Conservation (phyloP, 2,113 vertebrate genomes). For the Orycteropus afer region DNA sequence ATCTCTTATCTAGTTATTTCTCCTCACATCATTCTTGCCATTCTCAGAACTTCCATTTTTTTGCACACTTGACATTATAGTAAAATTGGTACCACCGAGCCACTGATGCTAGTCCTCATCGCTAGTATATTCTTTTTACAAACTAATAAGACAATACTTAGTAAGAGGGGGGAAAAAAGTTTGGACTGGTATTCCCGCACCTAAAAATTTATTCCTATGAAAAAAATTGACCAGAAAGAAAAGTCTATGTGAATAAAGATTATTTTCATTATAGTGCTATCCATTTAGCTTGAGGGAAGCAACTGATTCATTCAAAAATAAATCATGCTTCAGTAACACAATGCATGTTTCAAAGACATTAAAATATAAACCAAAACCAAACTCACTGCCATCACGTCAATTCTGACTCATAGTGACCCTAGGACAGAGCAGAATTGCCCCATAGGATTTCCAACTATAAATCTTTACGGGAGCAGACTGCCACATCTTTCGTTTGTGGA, state of each 20-base stretch:
- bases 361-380: neutral
- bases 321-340: neutral
- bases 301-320: neutral
- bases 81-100: neutral
- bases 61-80: neutral
- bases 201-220: slow-evolving; percentile 29
- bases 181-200: neutral
- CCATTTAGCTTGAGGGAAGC: neutral
- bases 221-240: slow-evolving; percentile 46
- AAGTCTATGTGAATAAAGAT: neutral
- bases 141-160: neutral
- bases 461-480: neutral
- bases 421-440: neutral
- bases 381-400: too few relatives aligned
- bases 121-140: slow-evolving; percentile 27
- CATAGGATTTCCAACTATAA: neutral
- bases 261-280: neutral
- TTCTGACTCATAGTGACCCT: too few relatives aligned
- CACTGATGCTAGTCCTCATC: neutral
- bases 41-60: neutral
- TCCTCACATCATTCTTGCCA: neutral
- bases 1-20: neutral
- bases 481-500: neutral
- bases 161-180: neutral
- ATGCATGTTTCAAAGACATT: neutral